These are phyloP conservation scores for Boloria selene DNA, from an alignment of 2,888 invertebrate species.

Conservation along the genomic window DNA sequence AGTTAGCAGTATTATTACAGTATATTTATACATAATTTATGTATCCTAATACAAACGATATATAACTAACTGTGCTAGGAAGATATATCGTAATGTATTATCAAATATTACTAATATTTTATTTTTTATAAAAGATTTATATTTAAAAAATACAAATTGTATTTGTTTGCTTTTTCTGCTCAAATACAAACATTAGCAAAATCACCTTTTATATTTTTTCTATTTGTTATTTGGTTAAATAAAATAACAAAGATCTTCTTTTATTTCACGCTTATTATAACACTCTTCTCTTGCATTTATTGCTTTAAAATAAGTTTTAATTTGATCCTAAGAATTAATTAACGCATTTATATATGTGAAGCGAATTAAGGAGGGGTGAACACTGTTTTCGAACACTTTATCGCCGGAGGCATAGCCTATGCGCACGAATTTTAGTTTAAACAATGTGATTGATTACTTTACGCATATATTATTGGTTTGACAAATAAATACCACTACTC, in stretches of 20 bases:
- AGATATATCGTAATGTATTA: no score
- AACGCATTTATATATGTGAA: slow-evolving; percentile 35
- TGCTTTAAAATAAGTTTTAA: neutral
- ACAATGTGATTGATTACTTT: slow-evolving; percentile 46
- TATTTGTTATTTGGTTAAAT: no score
- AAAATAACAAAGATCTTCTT: neutral
- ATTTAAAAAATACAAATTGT: no score
- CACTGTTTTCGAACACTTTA: slow-evolving; percentile 42
- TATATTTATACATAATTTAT: no score
- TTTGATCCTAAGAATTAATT: slow-evolving; percentile 1
- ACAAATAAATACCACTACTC: neutral
- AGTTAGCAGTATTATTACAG: no score
- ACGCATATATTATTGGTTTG: slow-evolving; percentile 29
- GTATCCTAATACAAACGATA: no score
- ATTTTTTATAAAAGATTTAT: no score
- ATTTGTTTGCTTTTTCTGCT: no score
- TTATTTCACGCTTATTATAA: neutral
- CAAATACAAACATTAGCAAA: no score
- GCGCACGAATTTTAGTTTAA: slow-evolving; percentile 46
- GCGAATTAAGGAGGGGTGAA: slow-evolving; percentile 42
- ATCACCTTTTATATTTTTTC: no score
- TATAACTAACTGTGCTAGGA: no score
- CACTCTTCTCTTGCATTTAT: neutral
- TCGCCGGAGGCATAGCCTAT: slow-evolving; percentile 47
- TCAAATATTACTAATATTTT: no score